Conservation (phyloP, 2,797 vertebrate genomes). For the Pangasius krempfi region DNA sequence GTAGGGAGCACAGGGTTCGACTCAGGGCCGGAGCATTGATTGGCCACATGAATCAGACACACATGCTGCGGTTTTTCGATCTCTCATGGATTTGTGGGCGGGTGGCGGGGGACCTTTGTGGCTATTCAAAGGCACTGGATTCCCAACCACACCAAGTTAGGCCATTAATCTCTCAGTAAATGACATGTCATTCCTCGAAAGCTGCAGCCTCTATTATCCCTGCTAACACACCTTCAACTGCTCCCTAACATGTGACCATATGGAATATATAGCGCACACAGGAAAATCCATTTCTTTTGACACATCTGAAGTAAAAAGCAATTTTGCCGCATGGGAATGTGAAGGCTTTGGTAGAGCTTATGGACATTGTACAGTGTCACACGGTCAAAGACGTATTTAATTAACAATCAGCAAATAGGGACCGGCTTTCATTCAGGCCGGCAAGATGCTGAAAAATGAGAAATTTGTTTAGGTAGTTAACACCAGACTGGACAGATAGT, state of each 20-base stretch:
- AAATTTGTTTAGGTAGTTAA: conserved; percentile 22
- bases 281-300: conserved; percentile 11
- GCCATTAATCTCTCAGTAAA: conserved; percentile 54
- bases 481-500: neutral
- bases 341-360: neutral
- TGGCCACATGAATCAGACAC: conserved; percentile 51
- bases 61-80: conserved; percentile 40
- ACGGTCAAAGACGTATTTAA: conserved; percentile 1
- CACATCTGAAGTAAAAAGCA: neutral
- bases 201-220: conserved; percentile 38
- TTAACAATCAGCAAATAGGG: neutral
- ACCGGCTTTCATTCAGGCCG: neutral
- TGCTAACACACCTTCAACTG: conserved; percentile 33
- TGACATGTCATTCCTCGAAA: conserved; percentile 53
- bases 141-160: conserved; percentile 45
- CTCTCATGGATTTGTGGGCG: conserved; percentile 47
- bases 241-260: conserved; percentile 28
- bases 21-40: conserved; percentile 39
- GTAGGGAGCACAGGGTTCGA: neutral
- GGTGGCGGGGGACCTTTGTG: conserved; percentile 44
- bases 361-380: neutral
- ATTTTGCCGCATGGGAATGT: neutral
- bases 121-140: conserved; percentile 52
- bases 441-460: conserved; percentile 21
- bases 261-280: conserved; percentile 10